phyloP scores from a whole-genome alignment of 2,113 vertebrate genomes.

The Albula glossodonta region DNA sequence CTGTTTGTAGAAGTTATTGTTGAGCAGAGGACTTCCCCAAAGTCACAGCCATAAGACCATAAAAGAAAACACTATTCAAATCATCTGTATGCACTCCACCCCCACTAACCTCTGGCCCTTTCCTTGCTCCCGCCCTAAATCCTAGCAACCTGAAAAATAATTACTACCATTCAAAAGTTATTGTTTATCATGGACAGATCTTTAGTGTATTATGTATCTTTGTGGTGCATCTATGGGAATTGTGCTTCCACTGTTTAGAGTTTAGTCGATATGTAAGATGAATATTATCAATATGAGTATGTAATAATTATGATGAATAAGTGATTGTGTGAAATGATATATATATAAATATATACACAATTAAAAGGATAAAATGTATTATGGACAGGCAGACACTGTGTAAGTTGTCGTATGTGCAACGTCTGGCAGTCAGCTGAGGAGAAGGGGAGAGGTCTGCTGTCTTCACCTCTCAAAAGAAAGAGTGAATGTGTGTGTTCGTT shows the following conservation, averaged over 20 bases:
- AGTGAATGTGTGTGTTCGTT: constrained; percentile 35
- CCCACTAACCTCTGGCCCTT: too few relatives aligned
- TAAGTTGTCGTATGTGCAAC: not conserved
- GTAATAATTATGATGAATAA: constrained; percentile 33
- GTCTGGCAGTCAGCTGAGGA: too few relatives aligned
- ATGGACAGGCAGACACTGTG: constrained; percentile 16
- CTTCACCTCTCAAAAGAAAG: constrained; percentile 6
- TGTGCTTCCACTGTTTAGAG: constrained; percentile 49
- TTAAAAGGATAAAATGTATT: constrained; percentile 11
- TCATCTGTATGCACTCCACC: not conserved
- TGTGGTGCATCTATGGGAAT: constrained; percentile 52
- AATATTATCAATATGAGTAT: constrained; percentile 26
- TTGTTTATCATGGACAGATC: constrained; percentile 24
- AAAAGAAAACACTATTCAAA: not conserved
- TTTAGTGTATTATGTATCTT: constrained; percentile 41
- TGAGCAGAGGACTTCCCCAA: not conserved
- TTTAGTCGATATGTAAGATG: constrained; percentile 32
- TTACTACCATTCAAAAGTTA: not conserved
- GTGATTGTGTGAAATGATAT: constrained; percentile 39
- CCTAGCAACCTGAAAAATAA: constrained; percentile 10
- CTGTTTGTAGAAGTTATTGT: not conserved
- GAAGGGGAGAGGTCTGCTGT: not conserved
- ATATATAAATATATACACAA: constrained; percentile 15
- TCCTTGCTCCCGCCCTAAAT: not conserved
- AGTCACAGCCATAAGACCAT: not conserved